These are phyloP conservation scores for Anguilla marmorata DNA, from an alignment of 2,797 vertebrate species.

Conservation along the genomic window DNA sequence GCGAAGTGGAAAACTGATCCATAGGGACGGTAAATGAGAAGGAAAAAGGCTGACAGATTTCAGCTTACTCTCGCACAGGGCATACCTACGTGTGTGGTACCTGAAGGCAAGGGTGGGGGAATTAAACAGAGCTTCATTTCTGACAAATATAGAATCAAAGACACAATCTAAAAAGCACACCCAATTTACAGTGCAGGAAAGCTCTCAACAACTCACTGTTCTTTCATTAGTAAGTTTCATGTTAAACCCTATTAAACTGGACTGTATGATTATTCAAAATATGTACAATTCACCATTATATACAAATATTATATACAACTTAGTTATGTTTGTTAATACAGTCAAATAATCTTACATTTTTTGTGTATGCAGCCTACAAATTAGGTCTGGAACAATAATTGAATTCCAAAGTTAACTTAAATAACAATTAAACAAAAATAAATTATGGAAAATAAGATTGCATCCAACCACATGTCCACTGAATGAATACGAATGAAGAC, in stretches of 20 bases:
- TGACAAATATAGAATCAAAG: not conserved
- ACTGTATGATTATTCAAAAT: not conserved
- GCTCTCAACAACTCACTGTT: not conserved
- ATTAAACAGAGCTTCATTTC: not conserved
- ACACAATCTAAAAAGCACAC: not conserved
- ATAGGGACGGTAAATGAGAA: not conserved
- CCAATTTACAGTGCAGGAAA: not conserved
- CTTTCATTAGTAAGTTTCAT: not conserved
- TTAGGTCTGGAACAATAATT: not conserved
- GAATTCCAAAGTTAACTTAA: not conserved
- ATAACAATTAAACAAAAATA: not conserved
- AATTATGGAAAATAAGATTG: not conserved
- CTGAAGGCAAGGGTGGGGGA: not conserved
- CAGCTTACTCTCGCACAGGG: not conserved
- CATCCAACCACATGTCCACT: not conserved
- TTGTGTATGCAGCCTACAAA: not conserved
- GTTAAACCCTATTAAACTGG: not conserved
- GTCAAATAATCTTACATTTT: not conserved
- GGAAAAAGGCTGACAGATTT: not conserved
- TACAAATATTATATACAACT: not conserved
- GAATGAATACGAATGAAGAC: not conserved
- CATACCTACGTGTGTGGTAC: not conserved
- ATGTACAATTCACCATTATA: not conserved
- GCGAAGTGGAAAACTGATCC: not conserved
- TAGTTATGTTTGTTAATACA: not conserved